Evolutionary conservation across 2,888 invertebrate species (phyloP), one percentile per base, ranked within the genome.

Genomic region (Chymomyza caudatula): DNA sequence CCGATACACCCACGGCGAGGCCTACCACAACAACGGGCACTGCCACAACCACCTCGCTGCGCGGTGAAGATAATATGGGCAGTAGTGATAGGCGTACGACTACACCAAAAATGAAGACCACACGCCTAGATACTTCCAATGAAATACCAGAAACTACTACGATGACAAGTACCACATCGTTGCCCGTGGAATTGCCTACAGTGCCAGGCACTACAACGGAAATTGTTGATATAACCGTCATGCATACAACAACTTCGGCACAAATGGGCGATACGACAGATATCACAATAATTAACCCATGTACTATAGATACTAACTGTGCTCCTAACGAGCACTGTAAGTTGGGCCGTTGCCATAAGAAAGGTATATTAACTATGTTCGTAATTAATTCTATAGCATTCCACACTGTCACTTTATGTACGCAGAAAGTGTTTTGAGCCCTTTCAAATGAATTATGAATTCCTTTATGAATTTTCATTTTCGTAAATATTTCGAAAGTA

Each of bases 231-330:
- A 57, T 73, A 29, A 54, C 73, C 22, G 74, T 70, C 5, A 67
- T 72, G 53, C 73, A 65, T 43, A 73, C 77, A 47, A 79, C 87
- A 43, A 84, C 84, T 59, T 65, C 70, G 52, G 69, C 74, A 65
- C 89, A 81, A 53, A 62, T 65, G 65, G 80, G 71, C 51, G 79
- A 80, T 64, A 77, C 85, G 55, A 87, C 85, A 65, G 76, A 77
- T 71, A 85, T 78, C 77, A 85, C 78, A 80, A 89, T 90, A 86
- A 88, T 85, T 85, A 90, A 88, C 84, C 80, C 90, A 81, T 94
- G 94, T 91, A 90, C 90, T 79, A 90, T 90, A 83, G 92, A 93
- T 89, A 90, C 90, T 82, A 93, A 94, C 86, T 94, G 94, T 89
- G 91, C 91, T 76, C 89, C 91, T 77, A 91, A 91, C 76, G 93